These are phyloP conservation scores for Melopsittacus undulatus DNA, from an alignment of 2,797 vertebrate species.

Conservation along the genomic window DNA sequence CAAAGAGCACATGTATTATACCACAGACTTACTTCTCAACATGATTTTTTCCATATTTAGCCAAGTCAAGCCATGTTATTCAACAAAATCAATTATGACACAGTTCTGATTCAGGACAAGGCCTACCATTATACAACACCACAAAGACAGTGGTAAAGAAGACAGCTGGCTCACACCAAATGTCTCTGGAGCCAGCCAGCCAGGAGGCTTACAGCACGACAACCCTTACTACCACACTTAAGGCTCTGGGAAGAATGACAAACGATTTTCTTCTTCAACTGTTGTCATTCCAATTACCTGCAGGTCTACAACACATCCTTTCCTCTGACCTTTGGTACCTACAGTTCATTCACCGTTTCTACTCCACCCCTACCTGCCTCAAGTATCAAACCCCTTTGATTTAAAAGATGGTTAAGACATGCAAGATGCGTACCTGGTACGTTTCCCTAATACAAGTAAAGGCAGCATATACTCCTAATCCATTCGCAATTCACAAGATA, in stretches of 20 bases:
- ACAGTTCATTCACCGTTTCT: neutral
- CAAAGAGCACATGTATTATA: neutral
- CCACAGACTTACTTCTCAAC: neutral
- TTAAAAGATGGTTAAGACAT: neutral
- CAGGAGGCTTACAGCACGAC: neutral
- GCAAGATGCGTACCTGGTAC: neutral
- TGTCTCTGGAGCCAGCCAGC: neutral
- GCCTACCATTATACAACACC: neutral
- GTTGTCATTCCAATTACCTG: neutral
- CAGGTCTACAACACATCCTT: neutral
- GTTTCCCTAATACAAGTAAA: neutral
- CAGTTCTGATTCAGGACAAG: neutral
- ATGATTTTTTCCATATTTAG: neutral
- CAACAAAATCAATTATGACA: neutral
- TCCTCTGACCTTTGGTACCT: neutral
- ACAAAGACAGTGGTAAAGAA: neutral
- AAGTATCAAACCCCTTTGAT: neutral
- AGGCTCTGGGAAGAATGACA: neutral
- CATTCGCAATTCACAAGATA: slow-evolving; percentile 34
- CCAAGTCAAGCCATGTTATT: neutral
- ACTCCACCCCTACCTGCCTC: neutral
- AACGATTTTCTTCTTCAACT: neutral
- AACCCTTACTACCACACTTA: neutral
- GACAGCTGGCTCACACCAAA: neutral
- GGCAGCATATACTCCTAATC: slow-evolving; percentile 9